Evolutionary conservation across 2,797 vertebrate species (phyloP), one percentile per base, ranked within the genome.

Genomic region (Enteromius trimaculatus): DNA sequence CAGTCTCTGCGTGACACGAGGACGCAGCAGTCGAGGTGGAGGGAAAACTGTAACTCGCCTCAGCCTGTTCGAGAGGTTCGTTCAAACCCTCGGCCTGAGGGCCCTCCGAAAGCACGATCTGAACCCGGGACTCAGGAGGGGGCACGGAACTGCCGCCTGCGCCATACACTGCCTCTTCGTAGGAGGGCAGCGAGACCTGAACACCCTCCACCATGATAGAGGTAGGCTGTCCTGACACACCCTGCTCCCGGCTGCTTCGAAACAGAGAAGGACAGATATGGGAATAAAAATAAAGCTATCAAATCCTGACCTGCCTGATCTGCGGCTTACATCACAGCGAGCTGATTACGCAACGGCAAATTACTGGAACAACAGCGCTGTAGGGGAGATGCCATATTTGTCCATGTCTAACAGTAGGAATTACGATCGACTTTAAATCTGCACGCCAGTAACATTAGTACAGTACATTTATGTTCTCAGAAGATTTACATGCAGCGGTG

Each of bases 111-210:
- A 98, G 93, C 86, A 99, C 98, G 0, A 99, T 99, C 81, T 98
- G 98, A 60, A 99, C 96, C 14, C 97, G 95, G 53, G 96, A 94
- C 90, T 97, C 97, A 0, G 95, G 94, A 1, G 96, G 95, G 1
- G 97, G 95, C 86, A 94, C 92, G 0, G 92, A 94, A 71, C 93
- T 91, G 13, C 94, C 92, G 0, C 94, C 90, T 86, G 95, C 97
- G 89, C 98, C 98, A 2, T 99, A 99, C n/a, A 99, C 98, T 0
- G 98, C 98, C 92, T 99, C 98, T 91, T 99, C 98, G 0, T 99
- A 99, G 0, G 98, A 98, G 0, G 98, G 98, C 68, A 99, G 92
- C 0, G 97, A 92, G 79, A 99, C 98, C 87, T 97, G 98, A 80
- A 99, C 96, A 1, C 98, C 98, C 89, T 98, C 98, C 85, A 99